phyloP scores from a whole-genome alignment of 2,888 invertebrate species.

The Ctenicera cuprea region DNA sequence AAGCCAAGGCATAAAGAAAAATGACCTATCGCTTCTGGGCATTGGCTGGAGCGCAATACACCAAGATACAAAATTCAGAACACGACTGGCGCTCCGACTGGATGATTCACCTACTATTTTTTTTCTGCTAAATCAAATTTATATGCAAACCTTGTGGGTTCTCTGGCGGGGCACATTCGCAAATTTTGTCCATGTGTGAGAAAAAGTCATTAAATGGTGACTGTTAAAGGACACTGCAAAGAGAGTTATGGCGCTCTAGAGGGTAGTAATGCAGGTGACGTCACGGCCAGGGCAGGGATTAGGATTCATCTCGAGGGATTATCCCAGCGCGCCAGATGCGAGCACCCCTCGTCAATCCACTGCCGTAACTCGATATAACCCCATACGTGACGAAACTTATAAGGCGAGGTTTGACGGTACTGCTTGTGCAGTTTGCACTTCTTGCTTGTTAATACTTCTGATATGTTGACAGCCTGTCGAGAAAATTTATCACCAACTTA shows the following conservation, averaged over 20 bases:
- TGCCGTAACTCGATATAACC: slow-evolving; percentile 68
- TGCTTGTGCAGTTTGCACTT: slow-evolving; percentile 55
- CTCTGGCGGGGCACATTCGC: background rate
- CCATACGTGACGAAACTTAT: slow-evolving; percentile 68
- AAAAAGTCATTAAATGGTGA: slow-evolving; percentile 48
- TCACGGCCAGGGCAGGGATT: slow-evolving; percentile 68
- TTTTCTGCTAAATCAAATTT: slow-evolving; percentile 39
- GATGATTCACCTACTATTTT: slow-evolving; percentile 40
- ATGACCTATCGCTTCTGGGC: slow-evolving; percentile 42
- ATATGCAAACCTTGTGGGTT: slow-evolving; percentile 20
- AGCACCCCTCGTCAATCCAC: slow-evolving; percentile 64
- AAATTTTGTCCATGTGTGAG: slow-evolving; percentile 30
- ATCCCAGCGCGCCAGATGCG: slow-evolving; percentile 66
- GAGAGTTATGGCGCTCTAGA: slow-evolving; percentile 63
- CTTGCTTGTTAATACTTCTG: slow-evolving; percentile 50
- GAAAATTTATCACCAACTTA: slow-evolving; percentile 45
- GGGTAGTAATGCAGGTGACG: slow-evolving; percentile 63
- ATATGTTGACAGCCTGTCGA: slow-evolving; percentile 53
- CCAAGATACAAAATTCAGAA: slow-evolving; percentile 44
- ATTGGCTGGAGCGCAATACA: slow-evolving; percentile 35
- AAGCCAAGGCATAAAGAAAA: slow-evolving; percentile 39
- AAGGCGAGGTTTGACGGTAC: slow-evolving; percentile 55
- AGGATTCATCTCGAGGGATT: slow-evolving; percentile 69
- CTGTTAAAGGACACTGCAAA: slow-evolving; percentile 62
- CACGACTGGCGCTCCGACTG: slow-evolving; percentile 38